Evolutionary conservation across 2,113 vertebrate genomes (phyloP), one percentile per base, ranked within the genome.

Genomic region (Sander lucioperca): DNA sequence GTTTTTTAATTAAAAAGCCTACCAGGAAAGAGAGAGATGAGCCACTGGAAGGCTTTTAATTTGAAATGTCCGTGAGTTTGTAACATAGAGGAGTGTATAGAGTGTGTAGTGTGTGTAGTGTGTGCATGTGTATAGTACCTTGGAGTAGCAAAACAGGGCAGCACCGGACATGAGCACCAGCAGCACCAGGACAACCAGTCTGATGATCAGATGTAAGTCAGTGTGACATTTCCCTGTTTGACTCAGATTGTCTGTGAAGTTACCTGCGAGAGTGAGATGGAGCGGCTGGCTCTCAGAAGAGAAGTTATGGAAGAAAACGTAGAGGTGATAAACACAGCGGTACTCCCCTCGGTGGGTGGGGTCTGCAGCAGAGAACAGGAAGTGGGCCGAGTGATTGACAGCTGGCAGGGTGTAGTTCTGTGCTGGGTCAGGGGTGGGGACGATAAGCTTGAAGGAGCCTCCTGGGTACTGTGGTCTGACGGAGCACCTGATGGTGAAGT

Each of bases 261-360:
- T n/a, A 63, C 62, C 62, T 64, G 39, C 12, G 62, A 64, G 5
- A 15, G 12, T 64, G 61, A 64, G 36, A 64, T 14, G 13, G 36
- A 64, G 62, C 1, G 62, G 36, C 62, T 8, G 62, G 62, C 62
- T 64, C 62, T 64, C 62, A n/a, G 62, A 64, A 7, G 62, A 64
- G 5, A 64, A 45, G 62, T 64, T 64, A 1, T 23, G 21, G 62
- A 21, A 45, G 36, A 64, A 45, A 45, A 23, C 36, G 23, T 45
- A 15, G 36, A 64, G 12, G 61, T 63, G 61, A 39, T 63, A 63
- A 63, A 39, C 61, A 39, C 61, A 63, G 61, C 33, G 33, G 61
- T 63, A 63, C 9, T 13, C 11, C 33, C 61, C 61, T 39, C 5
- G 61, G 61, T 39, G 61, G 61, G 61, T n/a, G 61, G 36, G 5